phyloP scores from a whole-genome alignment of 2,797 vertebrate species.

The Molossus alvarezi region DNA sequence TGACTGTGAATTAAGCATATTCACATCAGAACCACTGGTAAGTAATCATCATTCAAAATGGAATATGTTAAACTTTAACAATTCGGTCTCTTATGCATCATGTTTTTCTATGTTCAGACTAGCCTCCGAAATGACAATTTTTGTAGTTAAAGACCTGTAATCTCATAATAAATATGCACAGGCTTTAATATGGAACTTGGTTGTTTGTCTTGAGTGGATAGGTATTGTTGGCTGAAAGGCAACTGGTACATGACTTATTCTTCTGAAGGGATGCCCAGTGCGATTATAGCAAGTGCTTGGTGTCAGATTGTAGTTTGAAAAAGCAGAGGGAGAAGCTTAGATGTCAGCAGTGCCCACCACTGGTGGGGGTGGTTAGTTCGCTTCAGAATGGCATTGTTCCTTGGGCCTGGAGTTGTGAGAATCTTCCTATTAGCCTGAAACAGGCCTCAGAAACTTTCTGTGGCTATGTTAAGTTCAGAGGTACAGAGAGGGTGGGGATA shows the following conservation, averaged over 20 bases:
- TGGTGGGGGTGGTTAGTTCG: background rate
- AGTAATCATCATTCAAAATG: background rate
- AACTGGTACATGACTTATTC: background rate
- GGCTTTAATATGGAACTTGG: background rate
- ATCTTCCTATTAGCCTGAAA: background rate
- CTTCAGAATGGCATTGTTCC: background rate
- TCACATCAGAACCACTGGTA: background rate
- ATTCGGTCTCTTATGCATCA: background rate
- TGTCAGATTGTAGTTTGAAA: background rate
- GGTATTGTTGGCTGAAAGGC: background rate
- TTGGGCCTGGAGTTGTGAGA: background rate
- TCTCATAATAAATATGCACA: conserved; percentile 22
- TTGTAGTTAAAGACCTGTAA: background rate
- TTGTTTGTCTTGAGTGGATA: conserved; percentile 43
- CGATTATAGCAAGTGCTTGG: background rate
- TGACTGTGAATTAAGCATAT: conserved; percentile 18
- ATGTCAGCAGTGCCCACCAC: background rate
- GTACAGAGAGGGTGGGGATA: background rate
- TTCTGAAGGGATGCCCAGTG: background rate
- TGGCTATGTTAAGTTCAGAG: background rate
- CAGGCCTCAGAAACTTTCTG: background rate
- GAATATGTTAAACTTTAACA: background rate
- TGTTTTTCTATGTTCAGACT: background rate
- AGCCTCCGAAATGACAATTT: conserved; percentile 39
- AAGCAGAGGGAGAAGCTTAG: background rate